Percentiles rank a stretch among this genome's conserved stretches.
These are phyloP conservation scores for Lanius collurio DNA, from an alignment of 2,113 vertebrate genomes.

Conservation along the genomic window DNA sequence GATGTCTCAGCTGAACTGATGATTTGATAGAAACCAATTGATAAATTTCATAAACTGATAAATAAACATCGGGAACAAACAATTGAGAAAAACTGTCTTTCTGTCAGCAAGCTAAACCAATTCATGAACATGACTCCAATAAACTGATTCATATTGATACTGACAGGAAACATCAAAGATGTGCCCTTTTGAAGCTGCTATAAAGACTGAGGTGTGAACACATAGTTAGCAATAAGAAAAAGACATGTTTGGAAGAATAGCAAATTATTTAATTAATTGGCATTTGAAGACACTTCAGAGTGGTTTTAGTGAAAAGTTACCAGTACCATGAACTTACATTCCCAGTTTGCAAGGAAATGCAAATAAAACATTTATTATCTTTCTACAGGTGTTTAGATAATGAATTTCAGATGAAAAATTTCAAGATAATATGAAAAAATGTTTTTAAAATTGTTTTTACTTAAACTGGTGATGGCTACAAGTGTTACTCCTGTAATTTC, in stretches of 20 bases:
- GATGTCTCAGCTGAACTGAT: background rate
- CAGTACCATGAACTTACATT: background rate
- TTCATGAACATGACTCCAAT: background rate
- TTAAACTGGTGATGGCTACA: background rate
- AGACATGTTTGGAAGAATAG: background rate
- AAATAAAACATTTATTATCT: background rate
- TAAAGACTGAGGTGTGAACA: background rate
- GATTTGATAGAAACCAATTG: background rate
- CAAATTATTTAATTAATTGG: background rate
- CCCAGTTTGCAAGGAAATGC: background rate
- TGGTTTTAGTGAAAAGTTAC: background rate
- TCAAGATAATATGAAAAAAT: background rate
- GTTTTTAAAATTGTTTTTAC: background rate
- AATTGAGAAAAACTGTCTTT: background rate
- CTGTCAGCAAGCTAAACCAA: background rate
- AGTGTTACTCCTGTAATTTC: background rate
- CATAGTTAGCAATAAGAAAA: background rate
- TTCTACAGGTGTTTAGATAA: background rate
- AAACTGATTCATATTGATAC: background rate
- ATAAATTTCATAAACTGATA: background rate
- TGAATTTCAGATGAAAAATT: background rate
- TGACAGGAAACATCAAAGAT: background rate
- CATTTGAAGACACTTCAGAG: background rate
- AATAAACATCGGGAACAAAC: background rate
- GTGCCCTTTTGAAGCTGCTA: background rate